Base-by-base conservation (phyloP, 2,888 invertebrate species). In the Tolmerus cingulatus region DNA sequence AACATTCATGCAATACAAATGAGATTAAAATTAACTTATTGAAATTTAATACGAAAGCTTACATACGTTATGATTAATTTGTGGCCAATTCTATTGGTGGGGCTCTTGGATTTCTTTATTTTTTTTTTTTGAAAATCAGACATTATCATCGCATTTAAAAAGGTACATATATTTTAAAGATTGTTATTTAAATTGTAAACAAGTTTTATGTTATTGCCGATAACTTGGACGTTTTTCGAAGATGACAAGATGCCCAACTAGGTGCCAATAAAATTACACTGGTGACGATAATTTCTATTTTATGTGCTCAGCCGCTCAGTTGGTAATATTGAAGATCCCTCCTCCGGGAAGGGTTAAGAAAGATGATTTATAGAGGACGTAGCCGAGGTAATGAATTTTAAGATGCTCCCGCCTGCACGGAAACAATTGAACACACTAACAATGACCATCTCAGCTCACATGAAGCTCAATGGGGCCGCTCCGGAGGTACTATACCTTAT, bases 381-480 rank as follows among this genome's bases (percentile, higher is more conserved):
- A 74, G 74, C 85, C 74, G 74, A 16, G 43, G 74, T 85, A 85
- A 85, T 85, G 85, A 85, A 85, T 85, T 85, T 85, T 85, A 85
- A 85, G 85, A 85, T 85, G 85, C 85, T 43, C n/a, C 74, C 85
- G 46, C 74, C 57, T 85, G 46, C 46, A 85, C 46, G 85, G 74
- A 85, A 85, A 85, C 85, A 85, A 85, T 85, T 85, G 85, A 85
- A 85, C 85, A 74, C 74, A 74, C 85, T 34, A 74, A 85, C 85
- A 85, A 74, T 85, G 85, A 74, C 74, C 85, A 85, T 43, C 74
- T 74, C 74, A 30, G 23, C 74, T 82, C 66, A 46, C 74, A 85
- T 85, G 85, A 16, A 51, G 85, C 85, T 46, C 34, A 74, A 27
- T 66, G 46, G 43, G 74, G 43, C 16, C 9, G n/a, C 27, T 43